phyloP scores from a whole-genome alignment of 1,140 invertebrate species.

The Octopus bimaculoides region DNA sequence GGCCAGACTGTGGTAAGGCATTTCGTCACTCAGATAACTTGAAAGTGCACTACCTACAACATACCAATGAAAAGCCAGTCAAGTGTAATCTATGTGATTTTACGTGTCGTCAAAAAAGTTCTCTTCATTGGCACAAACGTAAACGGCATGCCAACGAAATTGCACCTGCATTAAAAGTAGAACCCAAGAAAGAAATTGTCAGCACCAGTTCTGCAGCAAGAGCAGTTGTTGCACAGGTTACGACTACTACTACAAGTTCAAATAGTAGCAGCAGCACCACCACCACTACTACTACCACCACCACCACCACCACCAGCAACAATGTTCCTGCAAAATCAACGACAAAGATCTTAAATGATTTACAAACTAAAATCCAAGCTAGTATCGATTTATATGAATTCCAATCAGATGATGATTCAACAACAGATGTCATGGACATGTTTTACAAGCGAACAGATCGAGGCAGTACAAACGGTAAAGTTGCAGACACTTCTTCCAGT shows the following conservation, averaged over 20 bases:
- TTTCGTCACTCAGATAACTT: conserved; percentile 58
- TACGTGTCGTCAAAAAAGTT: conserved; percentile 47
- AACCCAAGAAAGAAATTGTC: conserved; percentile 1
- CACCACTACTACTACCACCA: neutral
- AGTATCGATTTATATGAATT: conserved; percentile 42
- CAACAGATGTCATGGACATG: conserved; percentile 25
- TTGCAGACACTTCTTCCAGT: neutral
- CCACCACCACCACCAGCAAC: neutral
- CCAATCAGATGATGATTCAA: conserved; percentile 42
- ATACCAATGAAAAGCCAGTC: conserved; percentile 81
- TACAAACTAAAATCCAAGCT: conserved; percentile 9
- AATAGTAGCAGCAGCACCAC: neutral
- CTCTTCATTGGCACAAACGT: conserved; percentile 45
- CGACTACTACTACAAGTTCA: neutral
- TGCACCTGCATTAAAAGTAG: neutral
- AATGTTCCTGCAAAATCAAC: neutral
- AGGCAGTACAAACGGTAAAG: neutral
- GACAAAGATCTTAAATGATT: neutral
- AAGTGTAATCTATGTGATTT: conserved; percentile 66
- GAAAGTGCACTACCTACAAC: conserved; percentile 76
- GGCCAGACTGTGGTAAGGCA: conserved; percentile 45
- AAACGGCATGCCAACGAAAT: conserved; percentile 27
- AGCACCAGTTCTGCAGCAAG: neutral
- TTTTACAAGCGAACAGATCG: conserved; percentile 8
- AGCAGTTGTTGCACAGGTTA: neutral